Evolutionary conservation across 2,113 vertebrate species (phyloP), one percentile per base, ranked within the genome.

Genomic region (Leucosticte australis): DNA sequence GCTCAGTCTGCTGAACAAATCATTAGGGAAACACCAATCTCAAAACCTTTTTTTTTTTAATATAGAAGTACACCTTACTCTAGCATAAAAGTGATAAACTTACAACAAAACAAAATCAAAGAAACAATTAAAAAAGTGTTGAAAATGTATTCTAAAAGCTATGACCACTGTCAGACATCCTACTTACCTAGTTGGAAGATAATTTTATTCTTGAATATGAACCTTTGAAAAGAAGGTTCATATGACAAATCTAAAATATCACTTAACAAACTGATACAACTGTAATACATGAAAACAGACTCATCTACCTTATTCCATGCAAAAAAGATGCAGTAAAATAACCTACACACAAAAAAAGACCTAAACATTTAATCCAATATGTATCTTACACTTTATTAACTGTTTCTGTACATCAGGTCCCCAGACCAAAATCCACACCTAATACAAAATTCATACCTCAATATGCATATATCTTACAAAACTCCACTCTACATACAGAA

Each of bases 331-430:
- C 35, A 47, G 27, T 59, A 73, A 74, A 83, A 41, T 19, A 80
- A n/a, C 30, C 20, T 16, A 59, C 49, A 46, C 33, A 41, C 22
- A 41, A 44, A 84, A 69, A 77, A 35, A 41, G 9, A 39, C 27
- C 13, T 59, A 59, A 1, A 3, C 2, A 28, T 31, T 31, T 73
- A 23, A 49, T 60, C 64, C 63, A 83, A 53, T 23, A 33, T 2
- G 6, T 60, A 83, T 82, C 46, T 93, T 93, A 90, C 69, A 86
- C 24, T 97, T 97, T 97, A 98, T 94, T 93, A 49, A 56, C 35
- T 73, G 50, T 56, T 78, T 93, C 93, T 94, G 89, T 94, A 95
- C 86, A 93, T 31, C 46, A 55, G 47, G 76, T 47, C 37, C 47
- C 28, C 46, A 60, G 88, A 78, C 55, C 75, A 90, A 96, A 89